Evolutionary conservation across 53 echinoderm and acorn worm genomes (phyloP).

Genomic region (Echinometra lucunter): DNA sequence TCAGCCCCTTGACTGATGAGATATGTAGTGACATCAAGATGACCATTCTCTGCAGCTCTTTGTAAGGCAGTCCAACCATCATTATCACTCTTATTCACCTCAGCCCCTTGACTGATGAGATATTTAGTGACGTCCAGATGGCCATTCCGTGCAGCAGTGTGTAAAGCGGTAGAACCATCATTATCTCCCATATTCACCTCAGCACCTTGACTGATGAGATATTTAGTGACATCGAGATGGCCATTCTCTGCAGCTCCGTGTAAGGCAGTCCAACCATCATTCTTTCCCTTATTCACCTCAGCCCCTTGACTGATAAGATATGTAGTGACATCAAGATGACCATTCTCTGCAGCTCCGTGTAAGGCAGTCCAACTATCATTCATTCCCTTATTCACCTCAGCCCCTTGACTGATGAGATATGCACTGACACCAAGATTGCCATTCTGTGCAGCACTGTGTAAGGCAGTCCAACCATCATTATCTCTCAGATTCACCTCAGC

Average conservation of each 20-base stretch:
- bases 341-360: not conserved
- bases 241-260: not conserved
- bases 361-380: no score
- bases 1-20: slow-evolving; percentile 36
- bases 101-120: slow-evolving; percentile 55
- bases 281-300: slow-evolving; percentile 27
- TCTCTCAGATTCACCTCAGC: no score
- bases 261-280: slow-evolving; percentile 19
- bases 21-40: slow-evolving; percentile 16
- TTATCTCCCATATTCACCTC: not conserved
- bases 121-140: slow-evolving; percentile 2
- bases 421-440: not conserved
- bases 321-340: slow-evolving; percentile 6
- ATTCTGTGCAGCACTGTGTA: not conserved
- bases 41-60: not conserved
- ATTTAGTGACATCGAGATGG: not conserved
- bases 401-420: slow-evolving; percentile 42
- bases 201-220: slow-evolving; percentile 1
- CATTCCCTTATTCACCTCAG: slow-evolving; percentile 25
- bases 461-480: slow-evolving; percentile 2
- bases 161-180: not conserved
- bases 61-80: not conserved
- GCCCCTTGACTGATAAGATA: slow-evolving; percentile 53
- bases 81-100: slow-evolving; percentile 16
- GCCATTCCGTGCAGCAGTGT: not conserved